Evolutionary conservation across 2,888 invertebrate species (phyloP), one percentile per base, ranked within the genome.

Genomic region (Drosophila nr. fundita): DNA sequence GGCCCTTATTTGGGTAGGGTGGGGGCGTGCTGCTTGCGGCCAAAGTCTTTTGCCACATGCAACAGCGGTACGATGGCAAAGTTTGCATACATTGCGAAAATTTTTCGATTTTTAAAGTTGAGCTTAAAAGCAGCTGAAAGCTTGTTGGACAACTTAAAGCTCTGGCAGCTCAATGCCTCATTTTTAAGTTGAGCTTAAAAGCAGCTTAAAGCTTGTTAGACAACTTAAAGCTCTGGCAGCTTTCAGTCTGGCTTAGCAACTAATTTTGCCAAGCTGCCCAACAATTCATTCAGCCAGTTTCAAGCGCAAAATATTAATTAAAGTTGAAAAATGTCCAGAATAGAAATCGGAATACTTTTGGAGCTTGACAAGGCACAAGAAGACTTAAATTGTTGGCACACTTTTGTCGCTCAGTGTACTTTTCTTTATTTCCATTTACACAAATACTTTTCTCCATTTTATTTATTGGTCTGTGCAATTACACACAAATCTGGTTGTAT

Each of bases 11-110:
- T 38, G 18, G 15, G 18, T 2, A 0, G 18, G 52, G 10, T 62
- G 69, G 24, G 38, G 40, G 15, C 10, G 62, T 18, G 61, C 68
- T 68, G 34, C 24, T 67, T 68, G 76, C 52, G 79, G 72, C 71
- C 77, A 82, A 82, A 76, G 82, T 74, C 84, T 84, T 84, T 83
- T 87, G 83, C 82, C 87, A 73, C 83, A 83, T 82, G 84, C 83
- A 82, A 72, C 78, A 71, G 52, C 36, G 27, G 38, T 40, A 77
- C 77, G 61, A 42, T 78, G 78, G 78, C 29, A 21, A 49, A 48
- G 11, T 15, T 40, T 8, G 29, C 21, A 34, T 21, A 29, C 10
- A 21, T 18, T 36, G 60, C 36, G 6, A 29, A 38, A 27, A 27
- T 8, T 18, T 4, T 4, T 1, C 4, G 32, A 32, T 32, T 32